These are phyloP conservation scores for Prosapia bicincta DNA, from an alignment of 2,888 invertebrate genomes.

Conservation along the genomic window DNA sequence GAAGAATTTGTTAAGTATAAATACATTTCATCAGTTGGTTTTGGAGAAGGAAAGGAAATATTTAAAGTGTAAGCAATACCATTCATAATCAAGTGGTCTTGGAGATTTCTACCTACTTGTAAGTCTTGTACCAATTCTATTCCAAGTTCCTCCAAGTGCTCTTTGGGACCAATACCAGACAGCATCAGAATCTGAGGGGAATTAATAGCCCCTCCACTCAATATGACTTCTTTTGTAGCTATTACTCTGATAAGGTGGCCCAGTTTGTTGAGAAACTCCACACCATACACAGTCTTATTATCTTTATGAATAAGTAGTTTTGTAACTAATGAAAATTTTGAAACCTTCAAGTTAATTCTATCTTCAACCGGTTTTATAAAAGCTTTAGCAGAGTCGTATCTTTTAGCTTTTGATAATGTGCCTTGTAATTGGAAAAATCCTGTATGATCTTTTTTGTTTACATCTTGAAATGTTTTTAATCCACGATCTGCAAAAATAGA, in stretches of 20 bases:
- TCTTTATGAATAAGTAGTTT: conserved; percentile 52
- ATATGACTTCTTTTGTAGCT: conserved; percentile 64
- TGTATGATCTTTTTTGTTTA: conserved; percentile 28
- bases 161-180: conserved; percentile 63
- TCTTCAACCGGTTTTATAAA: conserved; percentile 34
- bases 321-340: conserved; percentile 54
- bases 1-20: conserved; percentile 44
- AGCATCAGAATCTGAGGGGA: conserved; percentile 80
- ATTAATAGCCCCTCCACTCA: conserved; percentile 74
- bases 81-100: not conserved
- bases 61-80: conserved; percentile 29
- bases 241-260: conserved; percentile 48
- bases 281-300: conserved; percentile 53
- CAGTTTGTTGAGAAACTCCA: conserved; percentile 51
- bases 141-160: conserved; percentile 52
- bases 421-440: conserved; percentile 35
- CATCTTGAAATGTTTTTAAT: conserved; percentile 52
- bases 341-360: conserved; percentile 55
- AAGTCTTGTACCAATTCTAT: conserved; percentile 45
- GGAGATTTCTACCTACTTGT: not conserved
- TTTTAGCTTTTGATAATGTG: conserved; percentile 30
- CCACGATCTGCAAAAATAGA: conserved; percentile 59
- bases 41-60: conserved; percentile 40
- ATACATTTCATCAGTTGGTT: conserved; percentile 42
- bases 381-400: conserved; percentile 36